A percentile compares a stretch with the other conserved stretches of the same genome.
Conservation (phyloP, 37 sponge, comb jelly and placozoan genomes). For the Cliona cf. orientalis region DNA sequence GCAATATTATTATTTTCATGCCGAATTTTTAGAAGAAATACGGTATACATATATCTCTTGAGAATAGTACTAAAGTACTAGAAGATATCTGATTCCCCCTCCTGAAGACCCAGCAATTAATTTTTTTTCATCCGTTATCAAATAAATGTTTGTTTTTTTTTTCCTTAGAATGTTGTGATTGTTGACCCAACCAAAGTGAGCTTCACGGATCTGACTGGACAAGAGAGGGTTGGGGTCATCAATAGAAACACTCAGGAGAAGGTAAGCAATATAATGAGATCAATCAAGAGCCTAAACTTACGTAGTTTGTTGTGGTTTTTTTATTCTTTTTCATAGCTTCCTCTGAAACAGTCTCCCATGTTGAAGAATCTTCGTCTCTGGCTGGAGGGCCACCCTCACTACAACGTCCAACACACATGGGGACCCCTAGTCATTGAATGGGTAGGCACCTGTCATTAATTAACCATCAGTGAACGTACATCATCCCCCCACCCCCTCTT, state of each 20-base stretch:
- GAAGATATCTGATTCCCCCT: not conserved
- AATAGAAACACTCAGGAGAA: conserved; percentile 71
- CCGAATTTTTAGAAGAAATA: no score
- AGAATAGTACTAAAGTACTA: no score
- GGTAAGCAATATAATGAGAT: conserved; percentile 6
- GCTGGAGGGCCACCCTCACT: conserved; percentile 72
- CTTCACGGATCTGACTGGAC: conserved; percentile 57
- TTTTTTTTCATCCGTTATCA: not conserved
- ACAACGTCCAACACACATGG: conserved; percentile 54
- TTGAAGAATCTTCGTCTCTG: conserved; percentile 57
- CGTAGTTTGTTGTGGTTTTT: not conserved
- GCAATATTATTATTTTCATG: no score
- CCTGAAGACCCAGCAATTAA: not conserved
- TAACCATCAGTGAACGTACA: not conserved
- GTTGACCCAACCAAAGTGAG: conserved; percentile 51
- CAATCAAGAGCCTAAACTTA: not conserved
- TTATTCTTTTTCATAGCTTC: conserved; percentile 38
- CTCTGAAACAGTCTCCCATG: conserved; percentile 51
- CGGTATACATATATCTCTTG: no score
- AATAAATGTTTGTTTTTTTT: not conserved
- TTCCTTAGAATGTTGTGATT: not conserved
- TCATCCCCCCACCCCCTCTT: not conserved
- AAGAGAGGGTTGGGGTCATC: conserved; percentile 68
- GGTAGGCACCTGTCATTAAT: conserved; percentile 28
- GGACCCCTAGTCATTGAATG: conserved; percentile 62